Evolutionary conservation across 2,888 invertebrate genomes (phyloP).

Genomic region (Euplexia lucipara): DNA sequence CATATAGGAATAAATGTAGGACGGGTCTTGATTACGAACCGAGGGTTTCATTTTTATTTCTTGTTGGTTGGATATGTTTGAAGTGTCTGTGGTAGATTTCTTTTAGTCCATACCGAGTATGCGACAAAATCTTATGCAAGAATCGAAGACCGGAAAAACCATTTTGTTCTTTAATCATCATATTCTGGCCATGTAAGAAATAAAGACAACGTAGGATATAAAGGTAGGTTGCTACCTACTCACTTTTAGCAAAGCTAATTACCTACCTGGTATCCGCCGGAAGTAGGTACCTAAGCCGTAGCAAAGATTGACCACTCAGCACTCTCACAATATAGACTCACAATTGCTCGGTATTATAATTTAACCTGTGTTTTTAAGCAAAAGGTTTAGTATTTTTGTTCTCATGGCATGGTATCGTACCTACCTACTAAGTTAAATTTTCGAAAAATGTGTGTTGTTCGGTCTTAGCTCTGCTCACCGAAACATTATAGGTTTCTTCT

Average conservation of each 20-base stretch:
- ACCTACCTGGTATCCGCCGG: background rate
- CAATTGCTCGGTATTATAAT: background rate
- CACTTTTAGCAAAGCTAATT: background rate
- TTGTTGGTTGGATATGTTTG: background rate
- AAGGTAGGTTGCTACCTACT: too few species aligned
- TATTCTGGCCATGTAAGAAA: background rate
- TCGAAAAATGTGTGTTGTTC: too few species aligned
- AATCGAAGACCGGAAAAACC: too few species aligned
- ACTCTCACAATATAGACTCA: background rate
- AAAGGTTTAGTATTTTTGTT: too few species aligned
- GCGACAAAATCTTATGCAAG: too few species aligned
- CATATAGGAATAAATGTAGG: slow-evolving; percentile 41
- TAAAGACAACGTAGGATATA: slow-evolving; percentile 1
- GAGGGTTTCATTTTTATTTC: slow-evolving; percentile 6
- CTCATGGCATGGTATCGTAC: background rate
- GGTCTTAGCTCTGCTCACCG: too few species aligned
- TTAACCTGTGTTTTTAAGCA: background rate
- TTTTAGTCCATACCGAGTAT: background rate
- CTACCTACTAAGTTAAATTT: too few species aligned
- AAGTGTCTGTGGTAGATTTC: background rate
- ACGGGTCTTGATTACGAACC: slow-evolving; percentile 49
- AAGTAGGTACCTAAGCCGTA: slow-evolving; percentile 3
- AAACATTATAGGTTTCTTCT: too few species aligned
- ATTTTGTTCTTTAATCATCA: too few species aligned
- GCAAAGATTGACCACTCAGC: background rate